Percentiles rank a stretch among this genome's conserved stretches.
Evolutionary conservation across 2,797 vertebrate genomes (phyloP).

Genomic region (Thamnophis elegans): DNA sequence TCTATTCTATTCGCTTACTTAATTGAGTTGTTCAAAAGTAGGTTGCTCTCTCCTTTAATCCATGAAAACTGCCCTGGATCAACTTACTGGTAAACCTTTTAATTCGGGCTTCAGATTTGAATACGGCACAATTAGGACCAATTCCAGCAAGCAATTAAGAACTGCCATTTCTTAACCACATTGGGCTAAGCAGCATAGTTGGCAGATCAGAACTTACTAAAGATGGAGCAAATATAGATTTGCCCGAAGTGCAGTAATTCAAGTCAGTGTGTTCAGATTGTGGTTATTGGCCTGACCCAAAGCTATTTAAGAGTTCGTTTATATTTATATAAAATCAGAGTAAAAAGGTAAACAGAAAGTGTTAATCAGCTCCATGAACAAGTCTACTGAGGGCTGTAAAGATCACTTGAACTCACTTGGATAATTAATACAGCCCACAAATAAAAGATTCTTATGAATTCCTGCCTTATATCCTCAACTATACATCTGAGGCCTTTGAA

Average conservation of each 20-base stretch:
- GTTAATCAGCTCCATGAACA: background rate
- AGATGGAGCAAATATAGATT: background rate
- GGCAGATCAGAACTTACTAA: background rate
- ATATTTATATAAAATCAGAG: background rate
- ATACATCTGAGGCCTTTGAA: background rate
- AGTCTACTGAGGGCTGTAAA: background rate
- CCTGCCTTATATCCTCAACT: background rate
- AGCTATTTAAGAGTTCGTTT: background rate
- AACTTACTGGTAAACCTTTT: background rate
- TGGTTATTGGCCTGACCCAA: background rate
- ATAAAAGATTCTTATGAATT: background rate
- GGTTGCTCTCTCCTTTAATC: background rate
- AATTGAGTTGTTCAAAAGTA: background rate
- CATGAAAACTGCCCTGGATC: background rate
- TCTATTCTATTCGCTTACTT: background rate
- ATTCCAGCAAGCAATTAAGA: background rate
- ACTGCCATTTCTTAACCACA: background rate
- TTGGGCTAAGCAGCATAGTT: background rate
- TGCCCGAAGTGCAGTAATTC: background rate
- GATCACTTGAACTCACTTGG: background rate
- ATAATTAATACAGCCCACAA: background rate
- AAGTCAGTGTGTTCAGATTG: background rate
- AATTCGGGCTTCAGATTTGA: background rate
- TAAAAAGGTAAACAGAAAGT: background rate
- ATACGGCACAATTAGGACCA: background rate